phyloP scores from a whole-genome alignment of 2,113 vertebrate species.

The Sturnus vulgaris region DNA sequence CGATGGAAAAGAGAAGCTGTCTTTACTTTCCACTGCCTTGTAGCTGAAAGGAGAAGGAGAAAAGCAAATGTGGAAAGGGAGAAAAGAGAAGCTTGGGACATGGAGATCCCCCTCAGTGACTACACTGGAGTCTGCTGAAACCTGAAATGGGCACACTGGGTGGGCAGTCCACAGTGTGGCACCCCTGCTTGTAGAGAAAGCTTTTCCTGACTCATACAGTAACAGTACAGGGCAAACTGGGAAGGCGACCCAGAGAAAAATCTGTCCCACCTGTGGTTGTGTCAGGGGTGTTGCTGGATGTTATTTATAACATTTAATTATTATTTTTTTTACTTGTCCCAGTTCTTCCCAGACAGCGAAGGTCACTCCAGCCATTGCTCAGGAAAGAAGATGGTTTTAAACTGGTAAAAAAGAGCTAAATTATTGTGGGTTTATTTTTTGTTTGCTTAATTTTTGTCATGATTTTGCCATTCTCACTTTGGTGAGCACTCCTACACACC shows the following conservation, averaged over 20 bases:
- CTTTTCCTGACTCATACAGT: background rate
- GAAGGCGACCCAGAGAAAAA: background rate
- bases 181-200: background rate
- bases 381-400: background rate
- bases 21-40: background rate
- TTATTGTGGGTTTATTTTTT: background rate
- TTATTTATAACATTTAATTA: slow-evolving; percentile 6
- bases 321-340: slow-evolving; percentile 3
- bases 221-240: background rate
- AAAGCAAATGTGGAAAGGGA: background rate
- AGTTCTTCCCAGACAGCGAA: background rate
- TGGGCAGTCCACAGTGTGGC: background rate
- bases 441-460: background rate
- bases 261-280: background rate
- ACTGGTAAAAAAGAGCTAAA: background rate
- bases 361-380: background rate
- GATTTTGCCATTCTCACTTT: background rate
- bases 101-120: accelerated
- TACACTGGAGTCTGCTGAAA: background rate
- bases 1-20: background rate
- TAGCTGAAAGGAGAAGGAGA: background rate
- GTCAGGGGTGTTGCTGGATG: background rate
- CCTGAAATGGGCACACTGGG: background rate
- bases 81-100: background rate
- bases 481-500: background rate